Percentiles rank a stretch among this genome's conserved stretches.
Evolutionary conservation across 2,888 invertebrate species (phyloP).

Genomic region (Osmoderma eremita): DNA sequence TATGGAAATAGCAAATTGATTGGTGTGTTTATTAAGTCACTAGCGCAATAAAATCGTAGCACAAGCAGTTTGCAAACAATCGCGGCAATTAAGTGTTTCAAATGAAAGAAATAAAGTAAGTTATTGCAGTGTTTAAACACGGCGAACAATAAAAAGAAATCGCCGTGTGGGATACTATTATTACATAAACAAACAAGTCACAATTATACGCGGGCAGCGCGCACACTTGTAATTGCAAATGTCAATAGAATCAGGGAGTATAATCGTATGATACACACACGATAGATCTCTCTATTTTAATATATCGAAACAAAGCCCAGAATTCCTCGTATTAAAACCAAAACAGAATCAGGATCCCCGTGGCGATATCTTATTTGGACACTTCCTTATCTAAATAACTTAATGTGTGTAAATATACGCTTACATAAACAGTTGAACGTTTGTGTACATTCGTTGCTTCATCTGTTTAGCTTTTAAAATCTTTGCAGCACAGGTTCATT

Average conservation of each 20-base stretch:
- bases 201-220: conserved; percentile 33
- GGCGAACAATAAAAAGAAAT: conserved; percentile 36
- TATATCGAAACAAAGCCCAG: conserved; percentile 33
- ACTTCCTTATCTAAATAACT: conserved; percentile 38
- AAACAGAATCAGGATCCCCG: conserved; percentile 31
- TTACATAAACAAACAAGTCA: conserved; percentile 38
- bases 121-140: conserved; percentile 23
- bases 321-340: conserved; percentile 35
- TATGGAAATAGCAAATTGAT: conserved; percentile 32
- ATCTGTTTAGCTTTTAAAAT: conserved; percentile 37
- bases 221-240: conserved; percentile 33
- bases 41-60: conserved; percentile 25
- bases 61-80: conserved; percentile 36
- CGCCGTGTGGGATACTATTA: conserved; percentile 33
- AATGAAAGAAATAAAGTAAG: conserved; percentile 29
- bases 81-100: conserved; percentile 27
- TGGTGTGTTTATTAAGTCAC: conserved; percentile 31
- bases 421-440: conserved; percentile 36
- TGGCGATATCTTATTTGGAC: conserved; percentile 38
- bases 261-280: conserved; percentile 18
- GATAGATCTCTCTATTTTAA: conserved; percentile 36
- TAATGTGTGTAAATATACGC: conserved; percentile 38
- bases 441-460: conserved; percentile 37
- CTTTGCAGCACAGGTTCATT: conserved; percentile 37
- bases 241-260: conserved; percentile 28